Evolutionary conservation across 2,797 vertebrate genomes (phyloP).

Genomic region (Miichthys miiuy): DNA sequence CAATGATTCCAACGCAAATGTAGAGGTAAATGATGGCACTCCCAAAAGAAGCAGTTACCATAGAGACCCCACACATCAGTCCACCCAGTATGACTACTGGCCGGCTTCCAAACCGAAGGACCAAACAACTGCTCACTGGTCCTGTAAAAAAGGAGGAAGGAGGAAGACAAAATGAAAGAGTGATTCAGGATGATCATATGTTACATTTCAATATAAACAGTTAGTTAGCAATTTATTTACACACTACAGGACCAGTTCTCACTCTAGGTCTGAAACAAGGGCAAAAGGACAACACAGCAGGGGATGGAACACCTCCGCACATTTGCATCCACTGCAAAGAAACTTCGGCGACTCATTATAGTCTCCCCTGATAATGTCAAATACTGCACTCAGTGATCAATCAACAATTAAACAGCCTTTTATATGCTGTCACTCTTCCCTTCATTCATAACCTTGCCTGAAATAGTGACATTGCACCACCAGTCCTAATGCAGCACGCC

Average conservation of each 20-base stretch:
- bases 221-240: neutral
- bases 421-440: slow-evolving; percentile 73
- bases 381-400: slow-evolving; percentile 72
- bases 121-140: slow-evolving; percentile 87
- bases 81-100: slow-evolving; percentile 88
- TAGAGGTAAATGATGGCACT: slow-evolving; percentile 88
- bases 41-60: slow-evolving; percentile 87
- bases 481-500: slow-evolving; percentile 13
- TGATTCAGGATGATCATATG: neutral
- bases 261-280: slow-evolving; percentile 42
- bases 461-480: slow-evolving; percentile 65
- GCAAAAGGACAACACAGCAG: slow-evolving; percentile 37
- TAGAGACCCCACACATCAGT: slow-evolving; percentile 84
- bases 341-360: slow-evolving; percentile 61
- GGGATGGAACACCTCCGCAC: slow-evolving; percentile 41
- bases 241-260: slow-evolving; percentile 15
- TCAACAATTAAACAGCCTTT: slow-evolving; percentile 79
- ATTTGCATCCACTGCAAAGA: slow-evolving; percentile 26
- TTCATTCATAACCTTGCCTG: slow-evolving; percentile 73
- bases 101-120: slow-evolving; percentile 87
- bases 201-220: neutral
- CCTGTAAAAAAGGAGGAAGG: slow-evolving; percentile 75
- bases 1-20: slow-evolving; percentile 87
- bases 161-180: neutral
- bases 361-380: slow-evolving; percentile 62